phyloP scores from a whole-genome alignment of 2,797 vertebrate genomes.

The Acanthurus leucopareius region DNA sequence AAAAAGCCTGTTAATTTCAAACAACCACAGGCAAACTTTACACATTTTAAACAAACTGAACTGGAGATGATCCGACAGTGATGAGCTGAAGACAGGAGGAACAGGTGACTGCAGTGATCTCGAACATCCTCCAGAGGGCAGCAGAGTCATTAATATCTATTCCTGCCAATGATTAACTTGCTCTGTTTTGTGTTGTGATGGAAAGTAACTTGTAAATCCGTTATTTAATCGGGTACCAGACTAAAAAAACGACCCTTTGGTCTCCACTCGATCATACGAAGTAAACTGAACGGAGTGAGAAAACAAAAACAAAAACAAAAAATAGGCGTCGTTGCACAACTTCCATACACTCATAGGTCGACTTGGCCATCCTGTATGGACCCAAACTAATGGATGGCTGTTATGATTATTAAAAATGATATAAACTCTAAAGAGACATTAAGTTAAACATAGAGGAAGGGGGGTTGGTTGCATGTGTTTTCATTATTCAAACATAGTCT shows the following conservation, averaged over 20 bases:
- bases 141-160: slow-evolving; percentile 29
- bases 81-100: background rate
- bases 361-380: slow-evolving; percentile 58
- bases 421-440: slow-evolving; percentile 34
- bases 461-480: background rate
- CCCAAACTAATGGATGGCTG: background rate
- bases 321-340: background rate
- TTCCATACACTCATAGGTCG: slow-evolving; percentile 61
- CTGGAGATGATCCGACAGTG: background rate
- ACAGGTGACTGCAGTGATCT: background rate
- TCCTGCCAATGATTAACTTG: background rate
- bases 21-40: slow-evolving; percentile 20
- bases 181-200: background rate
- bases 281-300: background rate
- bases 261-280: background rate
- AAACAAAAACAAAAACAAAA: background rate
- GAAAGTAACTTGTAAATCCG: background rate
- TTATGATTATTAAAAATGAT: slow-evolving; percentile 27
- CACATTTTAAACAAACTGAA: slow-evolving; percentile 2
- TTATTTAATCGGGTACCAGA: background rate
- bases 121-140: slow-evolving; percentile 47
- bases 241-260: background rate
- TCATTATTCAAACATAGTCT: slow-evolving; percentile 86
- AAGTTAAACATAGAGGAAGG: slow-evolving; percentile 38
- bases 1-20: slow-evolving; percentile 30